Percentiles rank a stretch among this genome's conserved stretches.
Conservation (phyloP, 2,113 vertebrate species). For the Notarius quadriscutis region DNA sequence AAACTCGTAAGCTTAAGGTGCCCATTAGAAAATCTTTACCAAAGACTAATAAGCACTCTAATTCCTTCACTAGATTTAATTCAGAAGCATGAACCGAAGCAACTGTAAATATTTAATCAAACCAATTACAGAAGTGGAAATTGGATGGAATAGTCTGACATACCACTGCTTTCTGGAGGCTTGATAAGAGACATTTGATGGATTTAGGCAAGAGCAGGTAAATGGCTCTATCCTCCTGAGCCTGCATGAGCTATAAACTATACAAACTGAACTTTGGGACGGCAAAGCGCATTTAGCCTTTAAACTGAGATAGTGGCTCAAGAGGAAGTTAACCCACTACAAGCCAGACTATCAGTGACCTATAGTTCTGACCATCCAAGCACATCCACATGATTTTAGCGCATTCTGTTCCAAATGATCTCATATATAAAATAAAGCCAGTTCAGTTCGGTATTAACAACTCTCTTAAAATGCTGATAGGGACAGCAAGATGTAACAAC, state of each 20-base stretch:
- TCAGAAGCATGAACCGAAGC: slow-evolving; percentile 4
- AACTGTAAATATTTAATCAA: slow-evolving; percentile 41
- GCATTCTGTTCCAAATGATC: neutral
- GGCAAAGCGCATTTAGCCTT: neutral
- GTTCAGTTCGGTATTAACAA: no score
- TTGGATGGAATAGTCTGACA: neutral
- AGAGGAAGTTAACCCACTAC: neutral
- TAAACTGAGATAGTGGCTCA: slow-evolving; percentile 7
- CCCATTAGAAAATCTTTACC: neutral
- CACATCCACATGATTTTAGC: neutral
- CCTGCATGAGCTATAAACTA: neutral
- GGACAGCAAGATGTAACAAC: neutral
- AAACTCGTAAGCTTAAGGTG: neutral
- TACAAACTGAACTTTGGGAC: neutral
- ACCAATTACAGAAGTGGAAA: slow-evolving; percentile 21
- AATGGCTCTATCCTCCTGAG: neutral
- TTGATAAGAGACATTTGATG: slow-evolving; percentile 24
- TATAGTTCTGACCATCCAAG: neutral
- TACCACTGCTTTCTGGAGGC: slow-evolving; percentile 1
- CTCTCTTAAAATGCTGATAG: slow-evolving; percentile 36
- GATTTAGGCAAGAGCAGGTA: slow-evolving; percentile 26
- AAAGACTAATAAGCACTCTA: neutral
- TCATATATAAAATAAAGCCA: no score
- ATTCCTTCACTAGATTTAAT: neutral
- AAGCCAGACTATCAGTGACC: neutral